Conservation (phyloP, 1,140 invertebrate species). For the Leptestheria dahalacensis region DNA sequence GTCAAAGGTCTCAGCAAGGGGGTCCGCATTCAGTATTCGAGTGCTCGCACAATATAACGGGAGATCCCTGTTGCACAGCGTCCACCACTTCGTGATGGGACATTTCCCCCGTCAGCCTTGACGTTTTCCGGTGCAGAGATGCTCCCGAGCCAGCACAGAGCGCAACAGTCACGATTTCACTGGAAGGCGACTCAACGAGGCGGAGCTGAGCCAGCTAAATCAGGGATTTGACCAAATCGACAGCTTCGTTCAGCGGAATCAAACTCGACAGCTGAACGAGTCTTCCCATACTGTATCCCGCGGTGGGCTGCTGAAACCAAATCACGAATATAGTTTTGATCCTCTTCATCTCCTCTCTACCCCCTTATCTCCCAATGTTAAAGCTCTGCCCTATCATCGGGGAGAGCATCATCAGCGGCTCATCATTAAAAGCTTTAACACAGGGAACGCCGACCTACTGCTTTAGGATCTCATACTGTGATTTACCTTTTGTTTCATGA, state of each 20-base stretch:
- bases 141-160: constrained; percentile 80
- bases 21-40: constrained; percentile 77
- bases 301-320: constrained; percentile 24
- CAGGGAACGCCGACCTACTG: no score
- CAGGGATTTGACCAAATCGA: constrained; percentile 52
- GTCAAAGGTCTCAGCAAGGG: constrained; percentile 37
- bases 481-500: no score
- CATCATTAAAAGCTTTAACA: no score
- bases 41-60: constrained; percentile 84
- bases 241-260: constrained; percentile 42
- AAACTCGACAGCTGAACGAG: constrained; percentile 27
- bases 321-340: neutral
- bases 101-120: constrained; percentile 77
- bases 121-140: constrained; percentile 52
- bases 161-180: constrained; percentile 43
- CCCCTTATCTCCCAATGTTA: no score
- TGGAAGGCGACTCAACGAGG: constrained; percentile 38
- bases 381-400: no score
- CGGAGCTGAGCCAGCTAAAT: constrained; percentile 50
- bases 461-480: no score
- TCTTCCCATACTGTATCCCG: constrained; percentile 43
- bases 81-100: constrained; percentile 88
- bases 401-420: no score
- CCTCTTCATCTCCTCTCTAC: no score
- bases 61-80: constrained; percentile 51